These are phyloP conservation scores for Sandelia bainsii DNA, from an alignment of 2,797 vertebrate genomes.

Conservation along the genomic window DNA sequence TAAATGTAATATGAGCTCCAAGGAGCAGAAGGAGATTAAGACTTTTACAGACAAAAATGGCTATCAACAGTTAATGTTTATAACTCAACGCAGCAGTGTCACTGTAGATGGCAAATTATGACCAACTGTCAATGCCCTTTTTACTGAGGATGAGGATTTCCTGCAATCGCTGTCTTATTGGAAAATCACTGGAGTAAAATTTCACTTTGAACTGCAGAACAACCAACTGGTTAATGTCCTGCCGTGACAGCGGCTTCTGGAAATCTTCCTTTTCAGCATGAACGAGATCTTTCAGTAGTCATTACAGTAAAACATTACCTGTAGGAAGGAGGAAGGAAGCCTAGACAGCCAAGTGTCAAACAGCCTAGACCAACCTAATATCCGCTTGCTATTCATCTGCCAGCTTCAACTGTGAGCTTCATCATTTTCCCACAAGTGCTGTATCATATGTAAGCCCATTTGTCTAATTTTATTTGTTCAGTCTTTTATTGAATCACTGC, in stretches of 20 bases:
- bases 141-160: constrained; percentile 42
- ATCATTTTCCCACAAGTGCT: constrained; percentile 26
- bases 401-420: constrained; percentile 12
- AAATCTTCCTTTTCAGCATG: constrained; percentile 46
- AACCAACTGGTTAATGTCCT: constrained; percentile 29
- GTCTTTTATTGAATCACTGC: constrained; percentile 36
- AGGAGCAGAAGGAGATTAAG: constrained; percentile 54
- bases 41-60: constrained; percentile 58
- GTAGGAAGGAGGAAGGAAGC: constrained; percentile 39
- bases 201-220: constrained; percentile 60
- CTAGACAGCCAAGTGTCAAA: constrained; percentile 50
- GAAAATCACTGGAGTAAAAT: constrained; percentile 25
- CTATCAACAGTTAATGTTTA: constrained; percentile 60
- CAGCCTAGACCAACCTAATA: constrained; percentile 40
- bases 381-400: constrained; percentile 47
- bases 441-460: constrained; percentile 28
- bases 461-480: constrained; percentile 44
- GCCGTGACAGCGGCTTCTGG: constrained; percentile 35
- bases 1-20: constrained; percentile 66
- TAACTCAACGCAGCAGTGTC: constrained; percentile 60
- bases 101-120: constrained; percentile 65
- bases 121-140: constrained; percentile 51
- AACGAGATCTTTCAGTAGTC: constrained; percentile 37
- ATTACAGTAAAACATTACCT: constrained; percentile 55
- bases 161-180: constrained; percentile 20